Percentiles rank a stretch among this genome's conserved stretches.
Conservation (phyloP, 2,888 invertebrate species). For the Tricholauxania praeusta region DNA sequence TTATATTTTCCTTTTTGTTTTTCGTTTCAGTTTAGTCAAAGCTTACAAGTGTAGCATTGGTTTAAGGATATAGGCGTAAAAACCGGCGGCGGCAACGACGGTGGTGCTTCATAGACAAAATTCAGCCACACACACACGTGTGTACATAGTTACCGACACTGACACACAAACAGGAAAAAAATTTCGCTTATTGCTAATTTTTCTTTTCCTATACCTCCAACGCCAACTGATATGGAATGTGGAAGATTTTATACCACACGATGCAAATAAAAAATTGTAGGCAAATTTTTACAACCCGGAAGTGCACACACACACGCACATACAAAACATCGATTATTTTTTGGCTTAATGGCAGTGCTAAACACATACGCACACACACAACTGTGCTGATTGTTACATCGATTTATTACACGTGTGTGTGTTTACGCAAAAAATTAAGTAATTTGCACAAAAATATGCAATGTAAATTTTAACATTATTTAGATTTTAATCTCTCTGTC, state of each 20-base stretch:
- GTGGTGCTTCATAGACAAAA: too few species aligned
- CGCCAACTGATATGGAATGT: too few species aligned
- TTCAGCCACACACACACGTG: not conserved
- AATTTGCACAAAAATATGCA: not conserved
- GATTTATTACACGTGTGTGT: too few species aligned
- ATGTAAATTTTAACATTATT: slow-evolving; percentile 6
- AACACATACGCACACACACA: not conserved
- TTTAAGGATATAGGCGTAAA: too few species aligned
- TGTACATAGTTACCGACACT: not conserved
- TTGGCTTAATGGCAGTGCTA: not conserved
- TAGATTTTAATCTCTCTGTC: slow-evolving; percentile 11
- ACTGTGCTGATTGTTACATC: not conserved
- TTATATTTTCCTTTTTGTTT: slow-evolving; percentile 2
- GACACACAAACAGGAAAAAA: not conserved
- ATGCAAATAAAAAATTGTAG: too few species aligned
- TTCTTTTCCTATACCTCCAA: not conserved
- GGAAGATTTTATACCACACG: too few species aligned
- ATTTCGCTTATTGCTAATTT: slow-evolving; percentile 10
- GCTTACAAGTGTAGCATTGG: too few species aligned
- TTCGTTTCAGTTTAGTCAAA: not conserved
- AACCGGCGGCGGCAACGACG: too few species aligned
- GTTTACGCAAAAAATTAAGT: not conserved
- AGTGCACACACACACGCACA: slow-evolving; percentile 2
- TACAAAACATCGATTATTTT: slow-evolving; percentile 28
- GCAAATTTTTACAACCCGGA: slow-evolving; percentile 19